Conservation (phyloP, 2,888 invertebrate species). For the Beris chalybata region DNA sequence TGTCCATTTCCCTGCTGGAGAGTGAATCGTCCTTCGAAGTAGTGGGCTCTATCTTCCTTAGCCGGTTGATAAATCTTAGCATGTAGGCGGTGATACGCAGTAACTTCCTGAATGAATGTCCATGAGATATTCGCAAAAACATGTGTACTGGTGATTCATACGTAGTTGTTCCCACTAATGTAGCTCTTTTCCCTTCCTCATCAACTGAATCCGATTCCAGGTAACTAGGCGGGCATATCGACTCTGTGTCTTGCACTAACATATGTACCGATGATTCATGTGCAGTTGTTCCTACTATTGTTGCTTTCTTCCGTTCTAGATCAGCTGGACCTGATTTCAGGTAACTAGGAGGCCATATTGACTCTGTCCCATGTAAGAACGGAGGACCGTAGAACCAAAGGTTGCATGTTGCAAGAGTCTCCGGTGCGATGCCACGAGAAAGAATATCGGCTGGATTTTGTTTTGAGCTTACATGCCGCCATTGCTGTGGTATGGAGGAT, state of each 20-base stretch:
- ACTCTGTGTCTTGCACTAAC: background rate
- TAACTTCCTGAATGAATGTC: background rate
- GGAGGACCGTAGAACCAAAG: constrained; percentile 34
- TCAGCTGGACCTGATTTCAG: background rate
- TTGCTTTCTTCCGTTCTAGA: background rate
- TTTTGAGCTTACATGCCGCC: constrained; percentile 26
- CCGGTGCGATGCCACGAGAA: constrained; percentile 30
- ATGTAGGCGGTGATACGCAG: background rate
- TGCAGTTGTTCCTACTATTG: background rate
- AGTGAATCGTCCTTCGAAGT: too few species aligned
- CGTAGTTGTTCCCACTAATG: background rate
- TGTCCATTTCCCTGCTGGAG: background rate
- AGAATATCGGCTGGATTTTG: constrained; percentile 35
- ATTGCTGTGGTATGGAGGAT: background rate
- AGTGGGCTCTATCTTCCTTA: background rate
- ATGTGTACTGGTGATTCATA: background rate
- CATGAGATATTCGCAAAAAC: background rate
- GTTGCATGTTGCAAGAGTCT: constrained; percentile 25
- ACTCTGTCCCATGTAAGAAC: constrained; percentile 19
- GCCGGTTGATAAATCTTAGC: background rate
- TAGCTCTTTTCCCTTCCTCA: background rate
- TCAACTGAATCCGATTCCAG: background rate
- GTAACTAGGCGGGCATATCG: background rate
- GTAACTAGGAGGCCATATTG: background rate
- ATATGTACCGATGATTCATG: background rate